Conservation (phyloP, 35 echinoderm and acorn worm species). For the Heliocidaris erythrogramma region DNA sequence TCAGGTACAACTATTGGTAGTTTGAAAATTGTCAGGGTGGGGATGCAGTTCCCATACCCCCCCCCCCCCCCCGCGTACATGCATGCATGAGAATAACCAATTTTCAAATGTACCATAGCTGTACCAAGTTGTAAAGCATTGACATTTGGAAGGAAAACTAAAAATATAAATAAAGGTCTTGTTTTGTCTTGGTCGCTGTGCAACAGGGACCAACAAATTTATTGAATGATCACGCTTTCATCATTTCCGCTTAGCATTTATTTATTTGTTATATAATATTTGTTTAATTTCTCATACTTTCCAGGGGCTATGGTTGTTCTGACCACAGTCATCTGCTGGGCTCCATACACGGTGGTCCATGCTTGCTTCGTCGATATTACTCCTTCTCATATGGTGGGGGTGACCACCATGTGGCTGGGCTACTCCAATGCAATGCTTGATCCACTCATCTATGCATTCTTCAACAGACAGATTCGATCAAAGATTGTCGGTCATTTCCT, state of each 20-base stretch:
- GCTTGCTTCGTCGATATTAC: neutral
- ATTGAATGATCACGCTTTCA: neutral
- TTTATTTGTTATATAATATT: neutral
- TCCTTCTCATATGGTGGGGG: neutral
- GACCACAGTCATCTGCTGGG: conserved; percentile 4
- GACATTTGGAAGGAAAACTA: too few species aligned
- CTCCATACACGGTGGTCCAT: neutral
- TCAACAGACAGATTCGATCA: neutral
- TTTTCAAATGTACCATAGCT: too few species aligned
- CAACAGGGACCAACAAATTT: too few species aligned
- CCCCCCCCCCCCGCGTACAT: too few species aligned
- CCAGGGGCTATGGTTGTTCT: neutral
- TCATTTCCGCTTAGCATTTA: too few species aligned
- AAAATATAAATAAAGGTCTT: too few species aligned
- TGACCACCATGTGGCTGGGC: conserved; percentile 15
- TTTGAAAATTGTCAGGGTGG: too few species aligned
- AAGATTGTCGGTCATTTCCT: neutral
- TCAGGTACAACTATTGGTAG: too few species aligned
- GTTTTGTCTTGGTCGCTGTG: too few species aligned
- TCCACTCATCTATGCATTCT: conserved; percentile 14
- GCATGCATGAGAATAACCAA: too few species aligned
- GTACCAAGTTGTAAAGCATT: too few species aligned
- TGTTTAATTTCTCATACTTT: neutral
- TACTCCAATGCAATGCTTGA: neutral
- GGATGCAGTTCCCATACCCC: too few species aligned